phyloP scores from a whole-genome alignment of 2,888 invertebrate genomes.

The Leptopterna dolabrata region DNA sequence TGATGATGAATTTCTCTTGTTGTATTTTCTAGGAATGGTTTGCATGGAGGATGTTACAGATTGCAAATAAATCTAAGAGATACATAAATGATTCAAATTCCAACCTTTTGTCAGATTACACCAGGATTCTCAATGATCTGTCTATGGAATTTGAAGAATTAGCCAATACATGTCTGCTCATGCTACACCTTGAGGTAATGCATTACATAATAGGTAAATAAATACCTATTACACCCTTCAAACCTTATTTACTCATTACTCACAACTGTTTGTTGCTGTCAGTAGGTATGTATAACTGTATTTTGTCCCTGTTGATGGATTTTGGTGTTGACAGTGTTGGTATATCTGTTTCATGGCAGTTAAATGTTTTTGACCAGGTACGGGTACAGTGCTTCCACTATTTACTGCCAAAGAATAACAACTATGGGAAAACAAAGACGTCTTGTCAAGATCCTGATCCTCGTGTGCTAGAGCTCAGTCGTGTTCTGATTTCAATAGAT shows the following conservation, averaged over 20 bases:
- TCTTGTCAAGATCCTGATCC: constrained; percentile 80
- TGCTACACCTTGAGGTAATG: constrained; percentile 89
- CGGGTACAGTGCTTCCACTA: constrained; percentile 97
- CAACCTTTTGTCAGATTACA: constrained; percentile 62
- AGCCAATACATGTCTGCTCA: constrained; percentile 88
- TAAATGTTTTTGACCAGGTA: constrained; percentile 69
- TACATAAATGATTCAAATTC: constrained; percentile 31
- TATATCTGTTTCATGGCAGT: too few relatives aligned
- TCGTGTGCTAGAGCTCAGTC: constrained; percentile 80
- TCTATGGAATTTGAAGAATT: constrained; percentile 88
- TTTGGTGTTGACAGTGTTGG: too few relatives aligned
- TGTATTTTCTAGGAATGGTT: constrained; percentile 78
- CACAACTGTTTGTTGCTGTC: too few relatives aligned
- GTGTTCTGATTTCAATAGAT: constrained; percentile 81
- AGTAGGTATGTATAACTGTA: too few relatives aligned
- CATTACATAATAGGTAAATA: background rate
- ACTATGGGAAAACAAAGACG: constrained; percentile 65
- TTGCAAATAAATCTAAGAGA: constrained; percentile 69
- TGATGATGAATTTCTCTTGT: too few relatives aligned
- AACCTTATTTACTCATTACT: too few relatives aligned
- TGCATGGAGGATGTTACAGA: constrained; percentile 74
- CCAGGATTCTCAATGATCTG: constrained; percentile 66
- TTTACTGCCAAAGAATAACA: constrained; percentile 74
- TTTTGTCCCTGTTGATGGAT: background rate
- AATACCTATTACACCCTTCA: background rate